Base-by-base conservation (phyloP, 2,113 vertebrate genomes). In the Epinephelus lanceolatus region DNA sequence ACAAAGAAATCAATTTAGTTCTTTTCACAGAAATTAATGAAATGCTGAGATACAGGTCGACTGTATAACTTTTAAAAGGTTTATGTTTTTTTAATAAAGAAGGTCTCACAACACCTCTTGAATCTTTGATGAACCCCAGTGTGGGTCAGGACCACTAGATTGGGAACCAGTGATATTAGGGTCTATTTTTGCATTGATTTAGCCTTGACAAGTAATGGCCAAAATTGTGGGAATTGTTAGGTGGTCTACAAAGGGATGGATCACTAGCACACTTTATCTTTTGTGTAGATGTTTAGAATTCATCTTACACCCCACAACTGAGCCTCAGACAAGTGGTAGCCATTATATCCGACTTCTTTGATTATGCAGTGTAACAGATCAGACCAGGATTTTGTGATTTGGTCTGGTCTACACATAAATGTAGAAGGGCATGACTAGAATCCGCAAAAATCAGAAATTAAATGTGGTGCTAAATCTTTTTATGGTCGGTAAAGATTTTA, bases 211-310 rank as follows among this genome's bases (percentile, higher is more conserved):
- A 51, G 14, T 49, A 4, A 73, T 65, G 10, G 33, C 65, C 40
- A 83, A 45, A 49, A 33, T 42, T 53, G 30, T 68, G 23, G 13
- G 19, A 33, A 77, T 60, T 68, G 49, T 57, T 42, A 21, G 0
- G 4, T 3, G 1, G 9, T 25, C 25, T 80, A 69, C 14, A 4
- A 78, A 25, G 17, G 4, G 23, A 62, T 70, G 66, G 71, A 5
- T 68, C 63, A 53, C 25, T 1, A 25, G 19, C 0, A n/a, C 47
- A 45, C 33, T 78, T 74, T 15, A 57, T 52, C 30, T 25, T 42
- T 27, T 25, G 27, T 27, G 47, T 42, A 15, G 30, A 57, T 49
- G 40, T 78, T 79, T 23, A 83, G 27, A 21, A 83, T 83, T 89
- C 81, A 42, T 59, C 40, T 76, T 60, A 81, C 33, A 55, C 12